Evolutionary conservation across 2,797 vertebrate species (phyloP), one percentile per base, ranked within the genome.

Genomic region (Rachycentron canadum): DNA sequence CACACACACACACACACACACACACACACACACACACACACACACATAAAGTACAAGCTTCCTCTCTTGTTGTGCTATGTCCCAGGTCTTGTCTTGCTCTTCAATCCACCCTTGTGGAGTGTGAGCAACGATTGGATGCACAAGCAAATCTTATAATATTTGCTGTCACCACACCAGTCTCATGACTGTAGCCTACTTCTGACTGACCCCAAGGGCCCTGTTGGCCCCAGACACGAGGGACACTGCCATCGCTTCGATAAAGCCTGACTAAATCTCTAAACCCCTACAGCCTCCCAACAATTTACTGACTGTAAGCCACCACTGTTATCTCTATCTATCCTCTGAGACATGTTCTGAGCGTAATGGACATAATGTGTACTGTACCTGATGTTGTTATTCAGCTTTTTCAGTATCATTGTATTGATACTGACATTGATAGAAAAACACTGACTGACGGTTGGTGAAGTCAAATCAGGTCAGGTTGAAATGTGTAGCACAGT

Each of bases 201-300:
- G 82, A 72, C 73, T 81, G 86, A 89, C 81, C 75, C 45, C 10
- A 40, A 78, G 55, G 82, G 78, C 66, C 67, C 71, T 47, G 64
- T 84, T 90, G 91, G 89, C 78, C 84, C 52, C 38, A 59, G 64
- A 83, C 62, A 79, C 47, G 25, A 86, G 67, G 64, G 78, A 82
- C 57, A 50, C 76, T 76, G 86, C 81, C 87, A 89, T 69, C 10
- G 26, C 64, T 69, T 80, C 69, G 80, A 79, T 81, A 87, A 91
- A 92, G 77, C 86, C 82, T 12, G 23, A 81, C 86, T 90, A 90
- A 92, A 90, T 60, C 90, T 83, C 60, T 88, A 85, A 89, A 79
- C 79, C 80, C 68, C 30, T 14, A 41, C 65, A 81, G 78, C 74
- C 69, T 80, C 70, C 57, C 71, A 69, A 87, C 81, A 84, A 83